A percentile compares a stretch with the other conserved stretches of the same genome.
phyloP scores from a whole-genome alignment of 2,113 vertebrate species.

The Archilochus colubris region DNA sequence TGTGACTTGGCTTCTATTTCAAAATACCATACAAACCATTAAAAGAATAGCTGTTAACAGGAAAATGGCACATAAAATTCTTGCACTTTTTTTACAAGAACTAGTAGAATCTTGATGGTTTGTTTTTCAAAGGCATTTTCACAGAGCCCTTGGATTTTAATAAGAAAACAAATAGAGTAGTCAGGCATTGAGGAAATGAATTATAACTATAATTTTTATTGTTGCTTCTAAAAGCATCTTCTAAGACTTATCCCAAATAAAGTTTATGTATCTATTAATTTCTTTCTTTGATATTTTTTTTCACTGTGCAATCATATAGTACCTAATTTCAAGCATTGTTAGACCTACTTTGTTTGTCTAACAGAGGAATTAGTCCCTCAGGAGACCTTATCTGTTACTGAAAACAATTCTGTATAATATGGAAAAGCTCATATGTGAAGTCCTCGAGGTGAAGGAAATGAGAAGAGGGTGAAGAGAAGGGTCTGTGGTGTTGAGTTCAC shows the following conservation, averaged over 20 bases:
- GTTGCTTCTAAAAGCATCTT: slow-evolving; percentile 19
- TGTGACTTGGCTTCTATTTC: neutral
- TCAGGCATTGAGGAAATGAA: slow-evolving; percentile 22
- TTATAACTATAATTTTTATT: slow-evolving; percentile 32
- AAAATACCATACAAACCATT: neutral
- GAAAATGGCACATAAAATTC: neutral
- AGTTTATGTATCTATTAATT: neutral
- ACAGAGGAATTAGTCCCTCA: neutral
- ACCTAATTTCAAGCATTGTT: neutral
- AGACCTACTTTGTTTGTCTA: neutral
- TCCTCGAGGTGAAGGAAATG: neutral
- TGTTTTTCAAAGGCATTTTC: neutral
- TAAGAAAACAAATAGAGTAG: slow-evolving; percentile 20
- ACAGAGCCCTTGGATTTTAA: slow-evolving; percentile 11
- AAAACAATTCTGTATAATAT: neutral
- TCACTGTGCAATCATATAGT: neutral
- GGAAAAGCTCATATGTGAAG: neutral
- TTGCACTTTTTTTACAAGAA: neutral
- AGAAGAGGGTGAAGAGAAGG: neutral
- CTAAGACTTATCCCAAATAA: neutral
- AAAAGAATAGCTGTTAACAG: neutral
- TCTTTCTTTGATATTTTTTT: neutral
- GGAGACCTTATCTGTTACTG: neutral
- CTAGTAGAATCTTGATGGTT: neutral
- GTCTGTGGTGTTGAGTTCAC: neutral